Base-by-base conservation (phyloP, 2,113 vertebrate genomes). In the Tetraodon nigroviridis region DNA sequence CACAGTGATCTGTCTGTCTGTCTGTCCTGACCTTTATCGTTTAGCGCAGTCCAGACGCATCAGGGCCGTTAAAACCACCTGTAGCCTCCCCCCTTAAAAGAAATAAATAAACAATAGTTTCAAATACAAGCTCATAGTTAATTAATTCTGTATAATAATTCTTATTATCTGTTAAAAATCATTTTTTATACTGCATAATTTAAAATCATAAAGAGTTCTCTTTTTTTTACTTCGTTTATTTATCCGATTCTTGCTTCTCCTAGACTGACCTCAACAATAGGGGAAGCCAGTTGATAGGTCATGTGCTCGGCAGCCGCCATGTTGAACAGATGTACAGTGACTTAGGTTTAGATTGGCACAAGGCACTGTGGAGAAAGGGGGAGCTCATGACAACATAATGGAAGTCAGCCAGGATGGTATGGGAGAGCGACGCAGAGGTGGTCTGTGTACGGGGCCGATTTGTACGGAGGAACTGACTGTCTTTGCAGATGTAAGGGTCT, bases 291-390 rank as follows among this genome's bases (percentile, higher is more conserved):
- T 52, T 19, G 22, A 48, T 67, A 64, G 79, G 81, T 85, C 78
- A 76, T 71, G 67, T 57, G 59, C 80, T 74, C 73, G 74, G 60
- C 69, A 66, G 83, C 77, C 60, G 81, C 82, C 70, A 75, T 81
- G 65, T 85, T 88, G 87, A 89, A 83, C 85, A 89, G 86, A 90
- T 90, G 86, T 71, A 84, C 72, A 62, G 57, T 84, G 81, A 82
- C 84, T 86, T 84, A 80, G 77, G 80, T 78, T 79, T 69, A 79
- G 80, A 84, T 71, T 73, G 72, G 72, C 48, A 59, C 78, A 81
- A 76, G 63, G 76, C 62, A 57, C 73, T 82, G 64, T 54, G 48
- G 57, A 70, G 61, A 48, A 66, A 48, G 64, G 61, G 62, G 73
- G 63, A 55, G 61, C 15, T 52, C 56, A 78, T 79, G 78, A 75